phyloP scores from a whole-genome alignment of 1,140 invertebrate species.

The Sesamia nonagrioides region DNA sequence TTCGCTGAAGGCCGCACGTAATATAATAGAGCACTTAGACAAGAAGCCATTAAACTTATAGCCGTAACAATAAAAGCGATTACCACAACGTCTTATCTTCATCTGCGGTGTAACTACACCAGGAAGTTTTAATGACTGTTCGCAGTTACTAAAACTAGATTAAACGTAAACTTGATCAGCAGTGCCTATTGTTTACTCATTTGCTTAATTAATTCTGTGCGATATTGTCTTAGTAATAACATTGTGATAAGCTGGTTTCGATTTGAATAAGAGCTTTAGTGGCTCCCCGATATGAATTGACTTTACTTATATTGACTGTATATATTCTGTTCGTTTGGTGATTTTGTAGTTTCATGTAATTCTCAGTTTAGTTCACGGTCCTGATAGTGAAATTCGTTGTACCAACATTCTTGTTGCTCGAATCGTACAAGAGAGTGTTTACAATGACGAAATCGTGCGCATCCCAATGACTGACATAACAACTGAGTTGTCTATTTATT shows the following conservation, averaged over 20 bases:
- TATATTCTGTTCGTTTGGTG: no score
- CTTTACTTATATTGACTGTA: no score
- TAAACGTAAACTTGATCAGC: constrained; percentile 22
- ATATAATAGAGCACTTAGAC: neutral
- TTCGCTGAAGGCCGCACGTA: neutral
- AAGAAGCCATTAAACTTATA: constrained; percentile 21
- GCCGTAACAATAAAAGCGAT: constrained; percentile 22
- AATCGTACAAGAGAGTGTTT: no score
- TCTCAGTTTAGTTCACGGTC: no score
- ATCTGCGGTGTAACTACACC: neutral
- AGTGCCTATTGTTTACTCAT: constrained; percentile 20
- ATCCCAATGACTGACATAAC: no score
- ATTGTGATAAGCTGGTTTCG: constrained; percentile 6
- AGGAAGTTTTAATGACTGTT: constrained; percentile 31
- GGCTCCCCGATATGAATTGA: neutral
- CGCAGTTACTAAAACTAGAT: constrained; percentile 29
- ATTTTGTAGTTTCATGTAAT: no score
- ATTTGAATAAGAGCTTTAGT: constrained; percentile 17
- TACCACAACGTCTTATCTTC: constrained; percentile 14
- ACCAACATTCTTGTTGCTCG: no score
- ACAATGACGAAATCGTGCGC: no score
- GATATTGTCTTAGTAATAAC: constrained; percentile 10
- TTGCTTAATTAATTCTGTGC: constrained; percentile 26
- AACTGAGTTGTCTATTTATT: no score
- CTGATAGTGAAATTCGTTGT: no score